Evolutionary conservation across 2,797 vertebrate species (phyloP), one percentile per base, ranked within the genome.

Genomic region (Xerus rutilus): DNA sequence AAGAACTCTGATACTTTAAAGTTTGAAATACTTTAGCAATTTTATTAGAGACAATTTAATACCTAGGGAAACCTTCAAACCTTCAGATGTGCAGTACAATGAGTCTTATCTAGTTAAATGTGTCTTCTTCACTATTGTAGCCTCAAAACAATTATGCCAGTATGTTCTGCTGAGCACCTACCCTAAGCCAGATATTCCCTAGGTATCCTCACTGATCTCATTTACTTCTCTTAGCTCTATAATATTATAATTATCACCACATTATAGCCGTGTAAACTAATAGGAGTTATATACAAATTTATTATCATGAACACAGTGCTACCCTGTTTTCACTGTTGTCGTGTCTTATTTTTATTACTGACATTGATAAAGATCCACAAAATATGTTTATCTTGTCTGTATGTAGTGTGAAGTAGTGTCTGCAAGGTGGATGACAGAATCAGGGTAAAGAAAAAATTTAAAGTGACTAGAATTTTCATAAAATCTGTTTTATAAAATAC

Each of bases 51-150:
- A 96, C 17, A 18, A 77, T 54, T 94, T 89, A 89, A 82, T 89
- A 69, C 65, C 86, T 95, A 74, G 57, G 57, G 64, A 49, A 45
- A 23, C 3, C 65, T 84, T 95, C 49, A 81, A 87, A 83, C 72
- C 93, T 93, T 52, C 28, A 95, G 93, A 91, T 95, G 73, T 6
- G 64, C 52, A 52, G 13, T 62, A 11, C 96, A 96, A 94, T 64
- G 64, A 97, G 73, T 92, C 28, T 91, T 93, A 95, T 64, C 14
- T 96, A 57, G 30, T 97, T 93, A 95, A 93, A 93, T 91, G 13
- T 73, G 45, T 62, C 39, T 95, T 96, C 82, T 64, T 82, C 65
- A 93, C 43, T 83, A 32, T n/a, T 67, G 93, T 70, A 93, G 45
- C 49, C 23, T 54, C n/a, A 73, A 83, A 91, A 72, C n/a, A 91